Evolutionary conservation across 2,888 invertebrate species (phyloP).

Genomic region (Aphidius colemani): DNA sequence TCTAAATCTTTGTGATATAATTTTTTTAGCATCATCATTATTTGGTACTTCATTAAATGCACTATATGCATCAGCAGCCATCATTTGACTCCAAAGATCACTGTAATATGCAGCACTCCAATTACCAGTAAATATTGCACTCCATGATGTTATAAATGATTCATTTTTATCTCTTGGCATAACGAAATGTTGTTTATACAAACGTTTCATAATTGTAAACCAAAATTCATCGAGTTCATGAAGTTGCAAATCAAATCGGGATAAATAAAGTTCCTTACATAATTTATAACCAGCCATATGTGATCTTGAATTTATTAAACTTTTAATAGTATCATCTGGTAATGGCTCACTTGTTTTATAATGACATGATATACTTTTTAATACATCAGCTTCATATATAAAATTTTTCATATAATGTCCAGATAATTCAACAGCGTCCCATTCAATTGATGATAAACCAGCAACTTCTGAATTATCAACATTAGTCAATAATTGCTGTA

Average conservation of each 20-base stretch:
- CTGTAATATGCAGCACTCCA: constrained; percentile 88
- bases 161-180: constrained; percentile 79
- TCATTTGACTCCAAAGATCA: constrained; percentile 82
- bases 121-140: constrained; percentile 80
- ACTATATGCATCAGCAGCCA: constrained; percentile 88
- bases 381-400: constrained; percentile 69
- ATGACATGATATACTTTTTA: constrained; percentile 73
- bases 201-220: constrained; percentile 75
- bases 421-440: constrained; percentile 88
- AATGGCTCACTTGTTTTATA: constrained; percentile 74
- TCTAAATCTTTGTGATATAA: constrained; percentile 74
- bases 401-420: constrained; percentile 84
- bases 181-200: constrained; percentile 83
- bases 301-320: constrained; percentile 68
- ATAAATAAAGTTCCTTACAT: constrained; percentile 80
- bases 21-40: constrained; percentile 64
- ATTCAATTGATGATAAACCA: constrained; percentile 86
- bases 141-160: constrained; percentile 84
- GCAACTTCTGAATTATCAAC: constrained; percentile 83
- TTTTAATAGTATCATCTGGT: constrained; percentile 69
- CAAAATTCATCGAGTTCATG: constrained; percentile 81
- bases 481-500: constrained; percentile 84
- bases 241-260: constrained; percentile 81
- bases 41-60: constrained; percentile 72
- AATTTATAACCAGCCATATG: constrained; percentile 82